Percentiles rank a stretch among this genome's conserved stretches.
phyloP scores from a whole-genome alignment of 2,888 invertebrate species.

The Phytoseiulus persimilis region DNA sequence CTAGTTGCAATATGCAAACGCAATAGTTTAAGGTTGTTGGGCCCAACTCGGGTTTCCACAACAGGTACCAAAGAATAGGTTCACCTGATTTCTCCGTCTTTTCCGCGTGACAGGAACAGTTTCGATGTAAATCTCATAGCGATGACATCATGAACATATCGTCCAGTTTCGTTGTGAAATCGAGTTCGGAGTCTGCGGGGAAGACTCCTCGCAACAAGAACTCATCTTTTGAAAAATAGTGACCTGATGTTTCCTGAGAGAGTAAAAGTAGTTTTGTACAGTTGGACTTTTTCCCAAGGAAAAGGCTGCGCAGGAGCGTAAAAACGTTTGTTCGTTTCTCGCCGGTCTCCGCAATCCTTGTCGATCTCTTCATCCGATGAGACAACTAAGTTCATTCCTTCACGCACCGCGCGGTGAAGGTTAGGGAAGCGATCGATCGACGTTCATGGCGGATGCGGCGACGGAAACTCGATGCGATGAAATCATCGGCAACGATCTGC shows the following conservation, averaged over 20 bases:
- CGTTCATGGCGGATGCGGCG: not conserved
- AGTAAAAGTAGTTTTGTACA: constrained; percentile 39
- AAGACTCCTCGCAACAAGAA: not conserved
- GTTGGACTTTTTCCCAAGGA: constrained; percentile 15
- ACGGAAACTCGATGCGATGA: not conserved
- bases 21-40: not conserved
- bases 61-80: not conserved
- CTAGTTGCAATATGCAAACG: not conserved
- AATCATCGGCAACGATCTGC: not conserved
- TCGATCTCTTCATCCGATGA: not conserved
- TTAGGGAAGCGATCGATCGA: not conserved
- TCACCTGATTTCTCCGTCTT: not conserved
- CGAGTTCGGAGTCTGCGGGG: not conserved
- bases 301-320: constrained; percentile 12
- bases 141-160: not conserved
- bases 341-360: not conserved
- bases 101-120: not conserved
- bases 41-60: not conserved
- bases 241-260: constrained; percentile 22
- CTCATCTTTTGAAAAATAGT: not conserved
- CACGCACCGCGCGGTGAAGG: not conserved
- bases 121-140: not conserved
- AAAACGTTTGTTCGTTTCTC: not conserved
- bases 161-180: not conserved
- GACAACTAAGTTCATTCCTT: not conserved